phyloP scores from a whole-genome alignment of 2,888 invertebrate species.

The Netelia fuscicornis region DNA sequence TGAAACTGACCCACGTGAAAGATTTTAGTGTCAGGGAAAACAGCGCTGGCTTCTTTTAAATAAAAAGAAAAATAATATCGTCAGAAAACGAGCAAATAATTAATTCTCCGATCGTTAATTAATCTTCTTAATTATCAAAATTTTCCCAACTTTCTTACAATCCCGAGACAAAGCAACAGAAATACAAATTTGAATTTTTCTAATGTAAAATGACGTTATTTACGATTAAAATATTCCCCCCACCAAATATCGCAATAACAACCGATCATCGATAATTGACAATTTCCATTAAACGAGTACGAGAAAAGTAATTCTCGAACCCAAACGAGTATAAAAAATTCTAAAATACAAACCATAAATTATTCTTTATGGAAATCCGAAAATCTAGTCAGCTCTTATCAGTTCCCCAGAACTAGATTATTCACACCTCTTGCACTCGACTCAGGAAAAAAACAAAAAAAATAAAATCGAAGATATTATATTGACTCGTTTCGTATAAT shows the following conservation, averaged over 20 bases:
- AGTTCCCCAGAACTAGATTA: not conserved
- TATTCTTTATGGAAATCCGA: conserved; percentile 19
- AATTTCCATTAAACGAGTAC: too few species aligned
- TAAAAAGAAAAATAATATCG: not conserved
- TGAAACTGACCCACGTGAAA: conserved; percentile 30
- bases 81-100: not conserved
- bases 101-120: too few species aligned
- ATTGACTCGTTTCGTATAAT: conserved; percentile 44
- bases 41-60: not conserved
- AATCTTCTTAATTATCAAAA: too few species aligned
- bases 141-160: too few species aligned
- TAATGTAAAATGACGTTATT: too few species aligned
- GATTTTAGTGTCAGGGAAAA: not conserved
- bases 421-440: not conserved
- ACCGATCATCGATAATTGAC: too few species aligned
- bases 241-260: too few species aligned
- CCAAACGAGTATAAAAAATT: not conserved
- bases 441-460: not conserved
- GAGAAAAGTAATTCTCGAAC: too few species aligned
- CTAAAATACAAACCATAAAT: not conserved
- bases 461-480: conserved; percentile 4
- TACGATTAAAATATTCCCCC: too few species aligned
- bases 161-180: too few species aligned
- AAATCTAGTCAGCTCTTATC: not conserved
- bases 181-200: too few species aligned